A percentile compares a stretch with the other conserved stretches of the same genome.
These are phyloP conservation scores for Porites australiensis DNA, from an alignment of 64 coral and sea anemone species.

Conservation along the genomic window DNA sequence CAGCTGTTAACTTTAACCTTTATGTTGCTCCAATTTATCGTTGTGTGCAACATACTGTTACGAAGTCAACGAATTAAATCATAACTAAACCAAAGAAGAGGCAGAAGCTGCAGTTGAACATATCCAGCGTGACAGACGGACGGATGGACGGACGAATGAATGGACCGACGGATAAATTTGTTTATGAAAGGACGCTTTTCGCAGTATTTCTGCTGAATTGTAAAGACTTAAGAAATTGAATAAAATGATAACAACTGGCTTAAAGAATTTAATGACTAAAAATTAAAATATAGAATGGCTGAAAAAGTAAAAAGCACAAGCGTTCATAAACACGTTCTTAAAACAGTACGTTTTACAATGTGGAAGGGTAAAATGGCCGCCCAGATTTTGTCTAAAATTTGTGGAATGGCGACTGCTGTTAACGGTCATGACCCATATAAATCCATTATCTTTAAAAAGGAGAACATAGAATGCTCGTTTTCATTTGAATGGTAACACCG, in stretches of 20 bases:
- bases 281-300: neutral
- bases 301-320: neutral
- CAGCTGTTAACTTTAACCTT: no score
- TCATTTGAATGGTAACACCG: no score
- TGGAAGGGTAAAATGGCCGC: neutral
- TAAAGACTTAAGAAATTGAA: neutral
- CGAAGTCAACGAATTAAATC: no score
- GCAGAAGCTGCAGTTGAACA: no score
- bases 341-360: neutral
- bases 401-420: neutral
- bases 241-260: neutral
- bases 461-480: neutral
- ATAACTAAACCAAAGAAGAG: no score
- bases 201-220: neutral
- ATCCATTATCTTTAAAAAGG: neutral
- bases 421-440: neutral
- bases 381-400: neutral
- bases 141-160: no score
- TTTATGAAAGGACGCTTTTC: no score
- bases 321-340: neutral
- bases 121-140: no score
- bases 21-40: no score
- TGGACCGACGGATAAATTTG: no score
- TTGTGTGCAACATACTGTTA: no score
- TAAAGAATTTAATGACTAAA: neutral